These are phyloP conservation scores for Alentia gelatinosa DNA, from an alignment of 2,888 invertebrate species.

Conservation along the genomic window DNA sequence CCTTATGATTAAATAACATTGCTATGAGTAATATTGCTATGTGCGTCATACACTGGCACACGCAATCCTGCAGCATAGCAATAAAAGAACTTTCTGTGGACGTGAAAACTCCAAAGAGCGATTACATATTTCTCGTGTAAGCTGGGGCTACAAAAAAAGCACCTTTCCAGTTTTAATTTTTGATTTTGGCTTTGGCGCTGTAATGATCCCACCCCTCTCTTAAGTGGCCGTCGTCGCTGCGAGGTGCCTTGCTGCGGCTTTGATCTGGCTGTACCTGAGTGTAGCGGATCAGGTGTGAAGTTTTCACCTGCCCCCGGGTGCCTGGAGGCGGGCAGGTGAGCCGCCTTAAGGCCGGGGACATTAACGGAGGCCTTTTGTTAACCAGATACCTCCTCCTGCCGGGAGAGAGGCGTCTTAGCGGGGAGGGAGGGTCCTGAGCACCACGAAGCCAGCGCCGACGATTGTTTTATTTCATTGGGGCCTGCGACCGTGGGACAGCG, in stretches of 20 bases:
- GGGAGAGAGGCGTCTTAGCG: too few relatives aligned
- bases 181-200: not conserved
- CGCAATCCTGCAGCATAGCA: too few relatives aligned
- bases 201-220: not conserved
- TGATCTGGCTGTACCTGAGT: not conserved
- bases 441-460: not conserved
- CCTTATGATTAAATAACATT: too few relatives aligned
- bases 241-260: not conserved
- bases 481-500: not conserved
- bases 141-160: not conserved
- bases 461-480: not conserved
- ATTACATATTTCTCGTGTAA: too few relatives aligned
- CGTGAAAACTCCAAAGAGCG: too few relatives aligned
- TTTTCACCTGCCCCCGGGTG: slow-evolving; percentile 1
- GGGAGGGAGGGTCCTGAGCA: too few relatives aligned
- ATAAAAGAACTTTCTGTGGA: too few relatives aligned
- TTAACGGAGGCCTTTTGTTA: not conserved
- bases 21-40: too few relatives aligned
- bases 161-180: not conserved
- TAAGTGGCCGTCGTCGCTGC: not conserved
- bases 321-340: not conserved
- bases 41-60: too few relatives aligned
- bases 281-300: not conserved
- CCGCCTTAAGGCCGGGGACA: too few relatives aligned
- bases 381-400: not conserved